Percentiles rank a stretch among this genome's conserved stretches.
phyloP scores from a whole-genome alignment of 30 jellyfish, hydroid and myxozoan genomes.

The Hydractinia symbiolongicarpus region DNA sequence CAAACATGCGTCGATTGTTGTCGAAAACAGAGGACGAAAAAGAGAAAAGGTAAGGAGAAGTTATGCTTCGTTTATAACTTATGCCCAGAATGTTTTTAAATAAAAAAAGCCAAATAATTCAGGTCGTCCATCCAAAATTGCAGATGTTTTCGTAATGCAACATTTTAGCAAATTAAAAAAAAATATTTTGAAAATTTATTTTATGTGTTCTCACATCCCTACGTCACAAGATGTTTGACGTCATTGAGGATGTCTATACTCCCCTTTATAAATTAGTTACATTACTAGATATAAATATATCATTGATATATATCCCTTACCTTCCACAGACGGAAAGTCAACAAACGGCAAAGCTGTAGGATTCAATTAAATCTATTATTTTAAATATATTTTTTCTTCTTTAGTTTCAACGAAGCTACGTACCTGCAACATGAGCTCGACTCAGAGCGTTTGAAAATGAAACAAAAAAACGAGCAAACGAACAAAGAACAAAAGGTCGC shows the following conservation, averaged over 20 bases:
- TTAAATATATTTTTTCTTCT: neutral
- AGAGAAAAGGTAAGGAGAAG: conserved; percentile 38
- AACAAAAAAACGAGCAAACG: neutral
- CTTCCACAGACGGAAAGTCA: too few relatives aligned
- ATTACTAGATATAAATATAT: too few relatives aligned
- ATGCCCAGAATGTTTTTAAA: neutral
- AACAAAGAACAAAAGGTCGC: neutral
- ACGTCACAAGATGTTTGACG: too few relatives aligned
- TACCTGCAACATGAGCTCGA: conserved; percentile 19
- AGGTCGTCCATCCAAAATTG: neutral
- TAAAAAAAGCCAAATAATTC: neutral
- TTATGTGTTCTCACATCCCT: too few relatives aligned
- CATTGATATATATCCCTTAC: too few relatives aligned
- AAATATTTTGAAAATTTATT: too few relatives aligned
- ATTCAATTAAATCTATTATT: neutral
- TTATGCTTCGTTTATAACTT: neutral
- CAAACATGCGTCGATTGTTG: conserved; percentile 30
- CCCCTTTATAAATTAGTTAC: too few relatives aligned
- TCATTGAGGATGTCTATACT: too few relatives aligned
- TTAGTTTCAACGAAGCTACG: conserved; percentile 32
- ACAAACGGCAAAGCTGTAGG: too few relatives aligned
- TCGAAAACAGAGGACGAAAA: conserved; percentile 41
- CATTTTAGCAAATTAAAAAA: too few relatives aligned
- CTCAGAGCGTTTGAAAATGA: neutral
- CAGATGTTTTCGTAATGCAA: too few relatives aligned